Evolutionary conservation across 2,888 invertebrate species (phyloP).

Genomic region (Ischnus inquisitorius): DNA sequence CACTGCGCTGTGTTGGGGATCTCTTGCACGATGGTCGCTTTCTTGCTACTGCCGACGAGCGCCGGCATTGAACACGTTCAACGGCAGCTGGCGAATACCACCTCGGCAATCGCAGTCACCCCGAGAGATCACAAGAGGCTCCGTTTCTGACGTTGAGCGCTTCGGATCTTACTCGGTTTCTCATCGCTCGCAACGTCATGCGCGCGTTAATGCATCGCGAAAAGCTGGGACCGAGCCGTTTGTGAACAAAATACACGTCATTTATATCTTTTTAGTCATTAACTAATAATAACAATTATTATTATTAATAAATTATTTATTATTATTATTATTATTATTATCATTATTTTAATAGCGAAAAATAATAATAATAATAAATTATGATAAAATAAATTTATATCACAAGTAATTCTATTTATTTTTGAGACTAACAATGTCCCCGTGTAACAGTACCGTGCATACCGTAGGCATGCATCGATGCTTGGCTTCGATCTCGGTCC

Average conservation of each 20-base stretch:
- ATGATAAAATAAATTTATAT: too few relatives aligned
- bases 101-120: conserved; percentile 70
- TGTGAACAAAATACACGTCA: too few relatives aligned
- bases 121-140: conserved; percentile 62
- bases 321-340: too few relatives aligned
- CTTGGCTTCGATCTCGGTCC: conserved; percentile 26
- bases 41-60: conserved; percentile 78
- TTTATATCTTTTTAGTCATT: too few relatives aligned
- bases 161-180: conserved; percentile 51
- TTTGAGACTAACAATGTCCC: background rate
- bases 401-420: background rate
- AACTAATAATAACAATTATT: too few relatives aligned
- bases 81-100: conserved; percentile 85
- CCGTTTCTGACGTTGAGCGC: conserved; percentile 51
- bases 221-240: too few relatives aligned
- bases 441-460: background rate
- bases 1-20: conserved; percentile 58
- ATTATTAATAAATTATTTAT: too few relatives aligned
- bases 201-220: conserved; percentile 41
- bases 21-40: conserved; percentile 77
- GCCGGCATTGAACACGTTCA: conserved; percentile 84
- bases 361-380: too few relatives aligned
- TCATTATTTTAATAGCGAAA: too few relatives aligned
- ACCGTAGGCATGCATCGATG: conserved; percentile 5
- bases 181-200: conserved; percentile 30